Evolutionary conservation across 92 coral and sea anemone species (phyloP), one percentile per base, ranked within the genome.

Genomic region (Actinostola sp.): DNA sequence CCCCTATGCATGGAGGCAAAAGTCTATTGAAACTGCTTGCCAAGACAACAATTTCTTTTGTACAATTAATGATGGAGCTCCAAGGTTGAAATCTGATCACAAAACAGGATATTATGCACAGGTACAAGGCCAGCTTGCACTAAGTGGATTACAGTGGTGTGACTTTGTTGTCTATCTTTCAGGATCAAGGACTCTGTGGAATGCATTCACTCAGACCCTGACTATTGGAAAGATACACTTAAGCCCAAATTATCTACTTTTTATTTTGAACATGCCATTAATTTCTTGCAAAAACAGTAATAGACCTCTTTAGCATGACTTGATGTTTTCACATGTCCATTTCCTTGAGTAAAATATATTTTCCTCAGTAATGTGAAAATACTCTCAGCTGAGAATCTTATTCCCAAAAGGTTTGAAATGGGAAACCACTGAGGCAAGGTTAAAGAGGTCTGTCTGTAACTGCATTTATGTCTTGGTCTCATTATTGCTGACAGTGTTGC

Each of bases 41-140:
- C 15, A 66, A 1, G 84, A 76, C 24, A 60, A n/a, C 19, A 61
- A 75, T 25, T 86, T 81, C 53, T 75, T 36, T 48, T 82, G 73
- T 48, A 46, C 30, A 41, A 70, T 82, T 76, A 52, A 45, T 50
- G 46, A 66, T 54, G 78, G 74, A 42, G 54, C 65, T 38, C 66
- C 68, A 49, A 34, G 39, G 42, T 73, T 82, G 11, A 76, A 72
- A 71, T 21, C 38, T 10, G 73, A 61, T 59, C 80, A 81, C 55
- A 73, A 72, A 66, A n/a, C n/a, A n/a, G n/a, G n/a, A n/a, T 80
- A 73, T 44, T 85, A 73, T 61, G 70, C 77, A 19, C 86, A 85
- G 43, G 77, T 84, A 35, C 84, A 84, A 66, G 88, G 88, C 11
- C 92, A 86, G 63, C 78, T 82, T n/a, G 88, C 85, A 68, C 74